These are phyloP conservation scores for Leptopilina syphax DNA, from an alignment of 2,888 invertebrate species.

Conservation along the genomic window DNA sequence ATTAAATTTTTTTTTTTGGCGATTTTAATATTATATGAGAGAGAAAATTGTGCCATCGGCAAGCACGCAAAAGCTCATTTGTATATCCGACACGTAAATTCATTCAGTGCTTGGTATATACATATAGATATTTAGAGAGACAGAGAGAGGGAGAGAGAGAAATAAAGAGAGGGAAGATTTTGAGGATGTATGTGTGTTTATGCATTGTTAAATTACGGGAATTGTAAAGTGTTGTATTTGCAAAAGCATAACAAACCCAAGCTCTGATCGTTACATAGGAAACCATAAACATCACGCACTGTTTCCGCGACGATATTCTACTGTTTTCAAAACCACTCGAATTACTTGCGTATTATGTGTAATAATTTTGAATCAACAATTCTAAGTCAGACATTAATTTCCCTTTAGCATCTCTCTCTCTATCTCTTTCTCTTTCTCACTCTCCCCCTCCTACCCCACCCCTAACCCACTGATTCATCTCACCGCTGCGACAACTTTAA, in stretches of 20 bases:
- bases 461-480: no score
- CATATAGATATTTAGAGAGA: no score
- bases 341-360: not conserved
- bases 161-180: not conserved
- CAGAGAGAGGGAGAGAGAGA: no score
- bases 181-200: constrained; percentile 2
- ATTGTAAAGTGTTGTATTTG: constrained; percentile 28
- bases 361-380: constrained; percentile 10
- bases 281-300: constrained; percentile 29
- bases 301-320: not conserved
- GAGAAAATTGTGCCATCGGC: not conserved
- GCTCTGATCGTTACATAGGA: constrained; percentile 25
- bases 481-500: not conserved
- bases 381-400: constrained; percentile 5
- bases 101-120: not conserved
- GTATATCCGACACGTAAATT: constrained; percentile 10
- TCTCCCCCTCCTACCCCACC: no score
- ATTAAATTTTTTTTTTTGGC: not conserved
- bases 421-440: no score
- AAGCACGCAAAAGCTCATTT: constrained; percentile 4
- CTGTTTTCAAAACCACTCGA: constrained; percentile 4
- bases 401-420: no score
- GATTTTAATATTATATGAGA: not conserved
- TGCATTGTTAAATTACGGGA: constrained; percentile 24
- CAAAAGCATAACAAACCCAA: constrained; percentile 1